Base-by-base conservation (phyloP, 2,797 vertebrate genomes). In the Thripadectes ignobilis region DNA sequence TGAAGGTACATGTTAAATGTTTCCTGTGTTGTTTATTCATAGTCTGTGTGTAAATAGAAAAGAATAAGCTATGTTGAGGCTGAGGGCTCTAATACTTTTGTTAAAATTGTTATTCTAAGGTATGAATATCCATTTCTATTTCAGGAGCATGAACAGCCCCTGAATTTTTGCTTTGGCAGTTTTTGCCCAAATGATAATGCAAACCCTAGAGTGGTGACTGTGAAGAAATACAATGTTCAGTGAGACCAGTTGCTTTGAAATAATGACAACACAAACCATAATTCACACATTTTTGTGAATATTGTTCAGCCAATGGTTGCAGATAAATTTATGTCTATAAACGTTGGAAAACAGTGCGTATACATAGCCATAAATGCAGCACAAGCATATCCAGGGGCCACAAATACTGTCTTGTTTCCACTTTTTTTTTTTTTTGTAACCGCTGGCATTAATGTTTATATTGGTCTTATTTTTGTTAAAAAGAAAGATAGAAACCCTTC, bases 401-500 rank as follows among this genome's bases (percentile, higher is more conserved):
- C 19, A 88, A 79, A 72, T 71, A 30, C 32, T 2, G 14, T 65
- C 34, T 91, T 5, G 3, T 95, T 94, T 92, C 85, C 18, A 59
- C 20, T 27, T 72, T 21, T 27, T 49, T 45, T 49, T 21, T 45
- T 26, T 58, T 84, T 46, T 54, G 14, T 46, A 81, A 38, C 54
- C 76, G 12, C 57, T 85, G 17, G 46, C 45, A 62, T 75, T 66
- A 89, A 68, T 75, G n/a, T 48, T 71, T 93, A 29, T 41, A 24
- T 51, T 54, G 39, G n/a, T 81, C 79, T 46, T 75, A 62, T 67
- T 91, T 94, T 92, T 81, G 48, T 71, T 79, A 82, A 97, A 98
- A 98, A 96, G 94, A 96, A 96, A 97, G 97, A 97, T 96, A 62
- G 74, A 97, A 97, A 95, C 83, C 72, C 58, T 96, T 95, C 82